phyloP scores from a whole-genome alignment of 2,113 vertebrate species.

The Vicugna pacos region DNA sequence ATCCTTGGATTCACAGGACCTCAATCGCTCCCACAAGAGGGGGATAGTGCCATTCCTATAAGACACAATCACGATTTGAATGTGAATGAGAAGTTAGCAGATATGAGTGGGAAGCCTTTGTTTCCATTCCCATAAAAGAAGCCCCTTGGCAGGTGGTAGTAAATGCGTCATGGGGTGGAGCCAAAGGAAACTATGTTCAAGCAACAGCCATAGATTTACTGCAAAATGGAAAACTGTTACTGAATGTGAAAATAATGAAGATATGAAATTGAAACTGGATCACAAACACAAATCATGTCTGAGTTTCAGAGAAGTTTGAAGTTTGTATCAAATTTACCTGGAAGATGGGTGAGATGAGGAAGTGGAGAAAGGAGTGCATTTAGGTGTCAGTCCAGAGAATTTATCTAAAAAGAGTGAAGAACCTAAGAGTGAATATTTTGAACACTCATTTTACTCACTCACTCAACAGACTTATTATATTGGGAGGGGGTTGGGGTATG shows the following conservation, averaged over 20 bases:
- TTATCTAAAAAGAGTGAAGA: not conserved
- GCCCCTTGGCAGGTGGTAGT: not conserved
- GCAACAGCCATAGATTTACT: not conserved
- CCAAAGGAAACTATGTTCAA: not conserved
- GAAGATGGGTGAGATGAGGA: not conserved
- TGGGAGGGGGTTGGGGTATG: too few relatives aligned
- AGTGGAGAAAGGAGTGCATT: not conserved
- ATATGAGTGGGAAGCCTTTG: fast-evolving
- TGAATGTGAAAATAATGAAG: not conserved
- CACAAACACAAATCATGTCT: not conserved
- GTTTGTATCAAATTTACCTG: not conserved
- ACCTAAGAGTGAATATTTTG: not conserved
- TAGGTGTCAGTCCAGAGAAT: not conserved
- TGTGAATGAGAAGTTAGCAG: not conserved
- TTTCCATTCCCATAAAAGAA: not conserved
- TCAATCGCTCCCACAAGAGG: fast-evolving
- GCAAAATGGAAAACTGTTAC: not conserved
- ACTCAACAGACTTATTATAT: not conserved
- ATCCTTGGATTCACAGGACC: not conserved
- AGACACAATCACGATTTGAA: not conserved
- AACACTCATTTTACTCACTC: not conserved
- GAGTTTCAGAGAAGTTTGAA: conserved; percentile 3
- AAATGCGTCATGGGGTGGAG: not conserved
- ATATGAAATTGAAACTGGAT: conserved; percentile 9
- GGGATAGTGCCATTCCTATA: not conserved